These are phyloP conservation scores for Gryllus longicercus DNA, from an alignment of 2,888 invertebrate genomes.

Conservation along the genomic window DNA sequence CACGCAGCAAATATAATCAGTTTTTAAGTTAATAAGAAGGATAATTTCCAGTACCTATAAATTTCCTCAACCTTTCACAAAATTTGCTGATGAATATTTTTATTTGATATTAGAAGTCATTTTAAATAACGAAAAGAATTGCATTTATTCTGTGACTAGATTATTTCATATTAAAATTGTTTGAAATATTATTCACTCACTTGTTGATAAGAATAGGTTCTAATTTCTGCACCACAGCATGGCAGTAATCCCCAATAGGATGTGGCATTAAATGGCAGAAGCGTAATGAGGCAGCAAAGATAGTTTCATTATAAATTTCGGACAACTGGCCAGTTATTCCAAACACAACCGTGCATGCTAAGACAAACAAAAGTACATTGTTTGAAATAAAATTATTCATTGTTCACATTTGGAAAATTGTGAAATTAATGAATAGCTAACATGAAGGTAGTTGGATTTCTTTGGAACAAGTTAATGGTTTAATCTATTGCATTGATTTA, in stretches of 20 bases:
- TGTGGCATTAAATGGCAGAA: conserved; percentile 41
- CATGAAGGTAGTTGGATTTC: neutral
- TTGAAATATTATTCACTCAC: conserved; percentile 34
- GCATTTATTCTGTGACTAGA: no score
- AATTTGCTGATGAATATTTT: neutral
- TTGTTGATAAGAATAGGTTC: conserved; percentile 41
- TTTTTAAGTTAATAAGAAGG: no score
- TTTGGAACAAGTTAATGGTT: neutral
- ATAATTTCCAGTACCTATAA: no score
- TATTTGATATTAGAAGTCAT: no score
- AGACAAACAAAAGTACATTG: conserved; percentile 24
- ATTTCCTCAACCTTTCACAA: no score
- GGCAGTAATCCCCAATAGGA: conserved; percentile 39
- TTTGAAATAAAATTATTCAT: no score
- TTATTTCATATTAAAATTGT: neutral
- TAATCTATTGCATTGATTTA: no score
- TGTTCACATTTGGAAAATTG: neutral
- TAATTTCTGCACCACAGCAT: conserved; percentile 38
- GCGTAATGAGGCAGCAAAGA: conserved; percentile 41
- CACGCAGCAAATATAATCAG: no score
- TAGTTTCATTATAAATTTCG: conserved; percentile 41
- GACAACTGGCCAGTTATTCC: conserved; percentile 42
- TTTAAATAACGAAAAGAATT: no score
- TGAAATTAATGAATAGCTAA: conserved; percentile 12
- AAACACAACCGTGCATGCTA: conserved; percentile 42